Evolutionary conservation across 1,140 invertebrate genomes (phyloP), one percentile per base, ranked within the genome.

Genomic region (Cydia pomonella): DNA sequence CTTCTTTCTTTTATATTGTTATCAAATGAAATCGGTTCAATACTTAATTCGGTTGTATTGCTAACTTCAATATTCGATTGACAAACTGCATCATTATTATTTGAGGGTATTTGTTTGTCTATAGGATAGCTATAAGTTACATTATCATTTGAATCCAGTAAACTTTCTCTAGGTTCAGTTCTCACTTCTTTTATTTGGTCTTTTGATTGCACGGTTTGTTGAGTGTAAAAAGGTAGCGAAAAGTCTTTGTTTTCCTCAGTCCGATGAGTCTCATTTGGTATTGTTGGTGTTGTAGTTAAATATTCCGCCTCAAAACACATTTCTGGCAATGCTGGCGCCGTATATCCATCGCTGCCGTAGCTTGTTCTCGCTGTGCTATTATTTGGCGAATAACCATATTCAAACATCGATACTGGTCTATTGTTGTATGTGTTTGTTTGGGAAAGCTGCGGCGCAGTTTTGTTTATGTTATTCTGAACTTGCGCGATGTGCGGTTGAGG

Each of bases 291-390:
- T 21, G 75, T 66, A 74, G 75, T 75, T 41, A 82, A 84, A 76
- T 82, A 84, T 76, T 88, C 80, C 25, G 82, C 84, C 47, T 88
- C 87, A 62, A 83, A 84, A 77, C 84, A 78, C 59, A 83, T 89
- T 81, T 87, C 83, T 71, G 85, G 83, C 50, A 86, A 74, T 72
- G 63, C n/a, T 59, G 76, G 27, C 29, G 27, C 74, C 18, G 83
- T 81, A 75, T 77, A 76, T 63, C 75, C 77, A 73, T 83, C 78
- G 71, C 78, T 88, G 63, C 77, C 83, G 74, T 86, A 85, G 76
- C 73, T 81, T 12, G 63, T 77, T 10, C 53, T 75, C 44, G 75
- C 33, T 78, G 38, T 77, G 4, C 66, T 62, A 73, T 75, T 76
- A 23, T 44, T 73, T 10, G 80, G 63, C 10, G 53, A 6, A 44